Percentiles rank a stretch among this genome's conserved stretches.
Conservation (phyloP, 2,888 invertebrate genomes). For the Keiferia lycopersicella region DNA sequence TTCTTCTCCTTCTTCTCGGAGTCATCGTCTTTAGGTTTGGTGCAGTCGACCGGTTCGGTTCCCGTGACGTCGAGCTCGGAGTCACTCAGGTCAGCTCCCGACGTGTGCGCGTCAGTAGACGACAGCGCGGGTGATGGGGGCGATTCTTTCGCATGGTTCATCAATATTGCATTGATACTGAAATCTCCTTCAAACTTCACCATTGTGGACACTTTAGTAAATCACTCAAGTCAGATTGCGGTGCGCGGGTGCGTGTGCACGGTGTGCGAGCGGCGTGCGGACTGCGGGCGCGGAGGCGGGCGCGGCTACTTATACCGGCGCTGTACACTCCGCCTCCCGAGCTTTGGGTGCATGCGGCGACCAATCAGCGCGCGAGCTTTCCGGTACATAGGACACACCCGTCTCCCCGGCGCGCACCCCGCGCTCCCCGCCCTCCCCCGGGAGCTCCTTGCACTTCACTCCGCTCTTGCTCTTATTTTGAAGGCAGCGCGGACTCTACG, state of each 20-base stretch:
- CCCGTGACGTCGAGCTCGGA: constrained; percentile 89
- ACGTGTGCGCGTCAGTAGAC: constrained; percentile 63
- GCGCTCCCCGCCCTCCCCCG: constrained; percentile 31
- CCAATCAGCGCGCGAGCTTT: constrained; percentile 67
- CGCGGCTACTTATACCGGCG: constrained; percentile 59
- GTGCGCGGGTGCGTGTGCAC: constrained; percentile 64
- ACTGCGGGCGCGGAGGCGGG: constrained; percentile 70
- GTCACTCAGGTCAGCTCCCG: constrained; percentile 79
- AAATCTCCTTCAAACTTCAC: constrained; percentile 86
- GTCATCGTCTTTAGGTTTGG: constrained; percentile 73
- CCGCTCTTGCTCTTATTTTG: constrained; percentile 36
- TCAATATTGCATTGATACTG: constrained; percentile 90
- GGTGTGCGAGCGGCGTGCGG: constrained; percentile 63
- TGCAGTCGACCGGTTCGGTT: constrained; percentile 87
- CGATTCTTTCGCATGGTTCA: constrained; percentile 74
- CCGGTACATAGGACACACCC: constrained; percentile 65
- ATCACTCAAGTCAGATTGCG: constrained; percentile 44
- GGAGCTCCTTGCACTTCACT: constrained; percentile 36
- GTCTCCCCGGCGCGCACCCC: constrained; percentile 39
- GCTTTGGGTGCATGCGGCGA: constrained; percentile 43
- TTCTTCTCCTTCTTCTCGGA: constrained; percentile 79
- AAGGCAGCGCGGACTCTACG: constrained; percentile 36
- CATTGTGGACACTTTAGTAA: constrained; percentile 64
- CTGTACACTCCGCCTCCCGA: constrained; percentile 54
- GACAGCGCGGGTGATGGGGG: constrained; percentile 70